Conservation (phyloP, 2,113 vertebrate species). For the Arvicanthis niloticus region DNA sequence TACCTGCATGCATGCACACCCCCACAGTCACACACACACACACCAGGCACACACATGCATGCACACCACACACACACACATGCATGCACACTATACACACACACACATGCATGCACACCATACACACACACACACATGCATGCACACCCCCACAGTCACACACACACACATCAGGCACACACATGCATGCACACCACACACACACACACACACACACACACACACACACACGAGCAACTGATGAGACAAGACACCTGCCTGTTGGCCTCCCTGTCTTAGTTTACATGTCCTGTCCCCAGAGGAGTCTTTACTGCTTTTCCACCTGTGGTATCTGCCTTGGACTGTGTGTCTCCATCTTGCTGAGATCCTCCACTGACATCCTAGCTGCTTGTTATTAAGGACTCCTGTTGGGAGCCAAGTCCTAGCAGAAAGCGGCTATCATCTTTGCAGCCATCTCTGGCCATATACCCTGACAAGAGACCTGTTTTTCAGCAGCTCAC, state of each 20-base stretch:
- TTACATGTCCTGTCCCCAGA: not conserved
- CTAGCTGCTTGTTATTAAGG: not conserved
- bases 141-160: not conserved
- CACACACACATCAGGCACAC: no score
- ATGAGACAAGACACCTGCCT: not conserved
- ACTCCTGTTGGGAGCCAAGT: not conserved
- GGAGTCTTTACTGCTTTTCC: not conserved
- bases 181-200: not conserved
- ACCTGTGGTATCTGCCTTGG: not conserved
- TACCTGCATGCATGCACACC: not conserved
- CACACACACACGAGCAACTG: not conserved
- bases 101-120: not conserved
- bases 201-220: not conserved
- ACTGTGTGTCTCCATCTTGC: not conserved
- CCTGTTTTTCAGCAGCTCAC: no score
- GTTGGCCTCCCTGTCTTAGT: not conserved
- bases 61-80: not conserved
- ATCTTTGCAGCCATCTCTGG: no score
- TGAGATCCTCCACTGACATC: not conserved
- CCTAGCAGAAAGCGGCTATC: no score
- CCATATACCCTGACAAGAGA: no score
- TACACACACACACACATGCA: not conserved
- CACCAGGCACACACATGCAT: no score
- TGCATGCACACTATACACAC: not conserved
- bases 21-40: no score